phyloP scores from a whole-genome alignment of 2,797 vertebrate species.

The Tiaroga cobitis region DNA sequence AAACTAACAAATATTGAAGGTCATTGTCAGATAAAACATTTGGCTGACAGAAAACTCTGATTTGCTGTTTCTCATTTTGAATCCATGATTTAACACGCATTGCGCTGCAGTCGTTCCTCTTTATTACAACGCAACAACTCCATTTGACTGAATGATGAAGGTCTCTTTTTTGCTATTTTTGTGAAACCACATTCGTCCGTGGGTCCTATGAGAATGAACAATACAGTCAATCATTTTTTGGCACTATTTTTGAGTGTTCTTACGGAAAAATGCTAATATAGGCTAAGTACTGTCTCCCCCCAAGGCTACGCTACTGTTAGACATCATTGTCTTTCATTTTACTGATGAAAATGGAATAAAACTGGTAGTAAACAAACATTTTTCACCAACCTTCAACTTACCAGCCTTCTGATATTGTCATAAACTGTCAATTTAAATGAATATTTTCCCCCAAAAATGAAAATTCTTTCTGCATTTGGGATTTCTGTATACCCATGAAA shows the following conservation, averaged over 20 bases:
- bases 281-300: conserved; percentile 18
- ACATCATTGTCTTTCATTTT: conserved; percentile 18
- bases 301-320: conserved; percentile 18
- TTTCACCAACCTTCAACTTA: neutral
- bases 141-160: neutral
- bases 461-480: neutral
- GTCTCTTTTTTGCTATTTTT: conserved; percentile 5
- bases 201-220: conserved; percentile 4
- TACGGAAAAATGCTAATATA: conserved; percentile 46
- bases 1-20: conserved; percentile 35
- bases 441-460: neutral
- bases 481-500: neutral
- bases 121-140: conserved; percentile 17
- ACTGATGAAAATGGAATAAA: conserved; percentile 28
- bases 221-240: conserved; percentile 26
- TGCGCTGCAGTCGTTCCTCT: neutral
- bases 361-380: conserved; percentile 33
- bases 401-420: neutral
- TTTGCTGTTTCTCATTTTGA: conserved; percentile 19
- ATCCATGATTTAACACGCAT: conserved; percentile 5
- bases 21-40: conserved; percentile 40
- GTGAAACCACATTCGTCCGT: neutral
- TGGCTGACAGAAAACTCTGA: neutral
- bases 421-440: neutral
- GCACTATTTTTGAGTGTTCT: conserved; percentile 24